Base-by-base conservation (phyloP, 2,113 vertebrate species). In the Callaeas wilsoni region DNA sequence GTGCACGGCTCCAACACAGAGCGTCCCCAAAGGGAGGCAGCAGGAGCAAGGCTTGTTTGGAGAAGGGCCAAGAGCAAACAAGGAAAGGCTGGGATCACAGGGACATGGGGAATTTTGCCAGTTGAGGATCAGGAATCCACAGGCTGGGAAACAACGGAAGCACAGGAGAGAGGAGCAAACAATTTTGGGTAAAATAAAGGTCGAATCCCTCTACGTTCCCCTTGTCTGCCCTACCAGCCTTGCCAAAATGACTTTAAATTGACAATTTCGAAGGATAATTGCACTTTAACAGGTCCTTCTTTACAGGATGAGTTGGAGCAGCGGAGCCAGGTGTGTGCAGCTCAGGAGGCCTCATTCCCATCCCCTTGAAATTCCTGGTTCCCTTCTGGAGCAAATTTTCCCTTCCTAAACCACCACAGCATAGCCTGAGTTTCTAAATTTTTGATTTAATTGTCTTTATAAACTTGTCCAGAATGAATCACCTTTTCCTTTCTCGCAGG, bases 1-100 rank as follows among this genome's bases (percentile, higher is more conserved):
- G 7, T 0, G 1, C n/a, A 3, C 1, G 15, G n/a, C 59, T 73
- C 53, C 68, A 2, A 3, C 4, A 47, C 1, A 1, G 30, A 76
- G 81, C 56, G 41, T 13, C 76, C 60, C 16, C 41, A n/a, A 12
- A n/a, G 6, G 7, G 32, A 67, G 53, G 71, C 42, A 50, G 29
- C 44, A 30, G 79, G 57, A 65, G 37, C 47, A 29, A 44, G 76
- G 49, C 4, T 1, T 10, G 11, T 35, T 46, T 77, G 93, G 37
- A 57, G 49, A 64, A 21, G 13, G 33, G 73, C 23, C 49, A 12
- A 18, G 70, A 57, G 77, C 21, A 78, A 74, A 82, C 78, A 62
- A 49, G 70, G 42, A 26, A 44, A 4, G 69, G 87, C 60, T 77
- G 37, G 29, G 27, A 19, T 80, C 87, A 10, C 42, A n/a, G 84